Evolutionary conservation across 2,797 vertebrate genomes (phyloP), one percentile per base, ranked within the genome.

Genomic region (Dendrocincla fuliginosa): DNA sequence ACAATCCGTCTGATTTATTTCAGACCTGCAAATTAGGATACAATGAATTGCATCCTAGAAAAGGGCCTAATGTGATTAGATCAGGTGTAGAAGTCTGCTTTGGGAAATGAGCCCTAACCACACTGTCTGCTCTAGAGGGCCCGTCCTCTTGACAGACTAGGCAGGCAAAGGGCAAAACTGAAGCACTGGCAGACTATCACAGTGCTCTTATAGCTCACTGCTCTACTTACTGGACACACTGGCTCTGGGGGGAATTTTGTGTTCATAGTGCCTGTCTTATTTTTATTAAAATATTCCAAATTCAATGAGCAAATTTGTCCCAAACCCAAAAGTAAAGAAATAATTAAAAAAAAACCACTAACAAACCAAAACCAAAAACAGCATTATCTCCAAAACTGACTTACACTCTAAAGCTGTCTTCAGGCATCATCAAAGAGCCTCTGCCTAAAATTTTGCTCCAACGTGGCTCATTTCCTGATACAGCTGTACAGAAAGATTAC

Each of bases 401-500:
- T 25, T 52, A 6, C 23, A 32, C 23, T 84, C 32, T 78, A 60
- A 90, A 91, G 18, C 23, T 56, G 14, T 67, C 70, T 84, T 84
- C 59, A 49, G 35, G 67, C 33, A 90, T 93, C 44, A 59, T 35
- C 17, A 1, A 75, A 91, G 73, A 92, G 19, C 16, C 22, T 91
- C 55, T 90, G 76, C 55, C 79, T 71, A 50, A 68, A 80, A 81
- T 89, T 89, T 83, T 87, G 22, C 41, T 91, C 27, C 73, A 93
- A 73, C 50, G 30, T 76, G 59, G 13, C 52, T 84, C 59, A 73
- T 90, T 94, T 91, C 77, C 87, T 87, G 49, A 70, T 65, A 55
- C 49, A 81, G 53, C 65, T 81, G 46, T 80, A 87, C n/a, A 89
- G 78, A 89, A 90, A 87, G 55, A 95, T 92, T 89, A 83, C 84